Evolutionary conservation across 2,888 invertebrate genomes (phyloP).

Genomic region (Pterobdella sp.): DNA sequence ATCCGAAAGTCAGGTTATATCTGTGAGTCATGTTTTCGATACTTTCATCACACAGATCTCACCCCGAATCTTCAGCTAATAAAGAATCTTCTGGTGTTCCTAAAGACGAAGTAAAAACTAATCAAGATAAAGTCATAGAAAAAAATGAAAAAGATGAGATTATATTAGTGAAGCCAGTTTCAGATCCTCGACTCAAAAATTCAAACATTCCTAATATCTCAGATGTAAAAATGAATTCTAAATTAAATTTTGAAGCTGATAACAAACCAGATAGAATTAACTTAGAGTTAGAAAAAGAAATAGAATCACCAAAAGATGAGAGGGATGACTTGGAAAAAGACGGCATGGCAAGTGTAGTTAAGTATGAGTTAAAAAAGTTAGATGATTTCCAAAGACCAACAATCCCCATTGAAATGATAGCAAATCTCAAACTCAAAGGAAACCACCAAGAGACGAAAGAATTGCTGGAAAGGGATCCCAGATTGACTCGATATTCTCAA

Average conservation of each 20-base stretch:
- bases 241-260: not conserved
- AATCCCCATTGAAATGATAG: constrained; percentile 22
- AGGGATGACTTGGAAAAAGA: constrained; percentile 12
- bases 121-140: too few relatives aligned
- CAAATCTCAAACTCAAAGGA: constrained; percentile 9
- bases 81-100: too few relatives aligned
- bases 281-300: not conserved
- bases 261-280: not conserved
- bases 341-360: not conserved
- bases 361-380: constrained; percentile 7
- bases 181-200: constrained; percentile 3
- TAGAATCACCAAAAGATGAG: too few relatives aligned
- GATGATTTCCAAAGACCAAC: not conserved
- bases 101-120: too few relatives aligned
- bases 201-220: not conserved
- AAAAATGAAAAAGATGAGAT: too few relatives aligned
- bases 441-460: constrained; percentile 5
- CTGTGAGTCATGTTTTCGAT: too few relatives aligned
- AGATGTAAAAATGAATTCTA: not conserved
- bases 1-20: too few relatives aligned
- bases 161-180: not conserved
- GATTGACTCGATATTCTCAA: constrained; percentile 11
- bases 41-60: too few relatives aligned
- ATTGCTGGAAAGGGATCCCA: constrained; percentile 15
- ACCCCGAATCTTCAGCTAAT: too few relatives aligned